Conservation (phyloP, 2,797 vertebrate genomes). For the Poecilia velifera region DNA sequence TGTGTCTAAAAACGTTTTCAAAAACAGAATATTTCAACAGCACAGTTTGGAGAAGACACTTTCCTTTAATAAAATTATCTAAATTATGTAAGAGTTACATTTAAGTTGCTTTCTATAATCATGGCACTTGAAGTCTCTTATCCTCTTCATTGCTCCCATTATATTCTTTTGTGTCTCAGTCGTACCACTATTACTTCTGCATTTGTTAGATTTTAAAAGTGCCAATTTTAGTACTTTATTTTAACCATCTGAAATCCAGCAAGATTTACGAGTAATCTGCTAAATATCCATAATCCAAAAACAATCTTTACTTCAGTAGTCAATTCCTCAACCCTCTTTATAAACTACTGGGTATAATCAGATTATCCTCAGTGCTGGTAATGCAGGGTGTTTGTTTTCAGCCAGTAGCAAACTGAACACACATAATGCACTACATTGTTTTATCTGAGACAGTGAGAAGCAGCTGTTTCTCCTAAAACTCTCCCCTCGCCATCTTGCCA, state of each 20-base stretch:
- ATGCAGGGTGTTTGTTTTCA: conserved; percentile 30
- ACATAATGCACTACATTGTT: conserved; percentile 65
- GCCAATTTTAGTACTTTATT: conserved; percentile 17
- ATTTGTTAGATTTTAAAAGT: conserved; percentile 12
- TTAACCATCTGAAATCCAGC: conserved; percentile 1
- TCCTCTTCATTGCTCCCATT: not conserved
- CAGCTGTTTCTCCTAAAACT: conserved; percentile 63
- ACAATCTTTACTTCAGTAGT: conserved; percentile 10
- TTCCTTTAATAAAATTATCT: conserved; percentile 42
- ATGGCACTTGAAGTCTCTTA: conserved; percentile 45
- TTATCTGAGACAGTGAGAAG: conserved; percentile 66
- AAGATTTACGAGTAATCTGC: conserved; percentile 8
- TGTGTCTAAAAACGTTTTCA: conserved; percentile 29
- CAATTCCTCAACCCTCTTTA: conserved; percentile 12
- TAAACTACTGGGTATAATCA: conserved; percentile 29
- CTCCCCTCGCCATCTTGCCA: conserved; percentile 45
- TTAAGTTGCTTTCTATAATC: conserved; percentile 25
- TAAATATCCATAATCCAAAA: conserved; percentile 13
- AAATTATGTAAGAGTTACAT: conserved; percentile 42
- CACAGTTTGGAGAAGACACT: conserved; percentile 75
- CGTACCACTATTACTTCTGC: not conserved
- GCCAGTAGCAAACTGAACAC: conserved; percentile 33
- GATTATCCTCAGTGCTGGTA: conserved; percentile 35
- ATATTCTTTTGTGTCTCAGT: not conserved
- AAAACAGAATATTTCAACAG: conserved; percentile 65